Base-by-base conservation (phyloP, 2,797 vertebrate genomes). In the Gila robusta region DNA sequence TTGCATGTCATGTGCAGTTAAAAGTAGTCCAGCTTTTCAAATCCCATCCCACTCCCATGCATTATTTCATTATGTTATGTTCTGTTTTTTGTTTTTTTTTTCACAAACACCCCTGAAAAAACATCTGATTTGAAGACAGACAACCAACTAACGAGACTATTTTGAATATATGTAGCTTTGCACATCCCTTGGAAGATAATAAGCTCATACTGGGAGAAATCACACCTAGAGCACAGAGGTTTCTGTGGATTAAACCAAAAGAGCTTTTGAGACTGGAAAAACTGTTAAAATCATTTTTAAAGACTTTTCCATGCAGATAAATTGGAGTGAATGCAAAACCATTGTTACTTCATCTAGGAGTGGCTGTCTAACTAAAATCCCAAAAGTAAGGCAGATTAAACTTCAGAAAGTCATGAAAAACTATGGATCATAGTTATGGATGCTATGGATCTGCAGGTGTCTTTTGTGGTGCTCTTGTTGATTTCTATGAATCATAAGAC, bases 311-410 rank as follows among this genome's bases (percentile, higher is more conserved):
- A 35, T 32, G 56, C 12, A 66, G 19, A 84, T 39, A 28, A 67
- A 67, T 39, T 76, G 82, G 72, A 83, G 32, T 3, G 2, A 35
- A 67, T 26, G 28, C 32, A 8, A 76, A 67, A 52, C 44, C 8
- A 14, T 19, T 83, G 73, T 77, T 84, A 39, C 35, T 77, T 26
- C n/a, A 76, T 83, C 59, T 67, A 77, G 82, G 59, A 39, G 73
- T 83, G 72, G 44, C 72, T 77, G n/a, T 84, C 35, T 26, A 26
- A 54, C 62, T 41, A 69, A 77, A 54, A 77, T 84, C 44, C 62
- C 62, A 32, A 67, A 84, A 5, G 59, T 76, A 37, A 37, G 14
- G 41, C 28, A 37, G 32, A 77, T 83, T 52, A 28, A 39, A 77
- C 47, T 77, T 77, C 9, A 26, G 82, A 44, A 66, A 59, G 59